A percentile compares a stretch with the other conserved stretches of the same genome.
Conservation (phyloP, 35 echinoderm and acorn worm genomes). For the Lytechinus pictus region DNA sequence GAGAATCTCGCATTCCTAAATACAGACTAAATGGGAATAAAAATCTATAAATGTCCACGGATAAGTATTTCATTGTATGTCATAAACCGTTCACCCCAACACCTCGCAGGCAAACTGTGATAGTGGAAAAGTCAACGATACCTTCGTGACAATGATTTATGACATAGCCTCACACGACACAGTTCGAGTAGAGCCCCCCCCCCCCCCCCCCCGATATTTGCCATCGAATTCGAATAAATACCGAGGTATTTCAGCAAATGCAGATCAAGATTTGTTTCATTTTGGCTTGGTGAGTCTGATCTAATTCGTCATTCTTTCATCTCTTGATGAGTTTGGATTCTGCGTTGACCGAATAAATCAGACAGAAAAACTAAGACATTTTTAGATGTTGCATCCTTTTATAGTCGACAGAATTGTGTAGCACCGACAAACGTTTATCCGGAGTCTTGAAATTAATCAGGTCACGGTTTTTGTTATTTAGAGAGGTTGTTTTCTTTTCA, state of each 20-base stretch:
- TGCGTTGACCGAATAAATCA: not conserved
- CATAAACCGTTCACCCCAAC: not conserved
- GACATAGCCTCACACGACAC: not conserved
- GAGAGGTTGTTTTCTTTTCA: not conserved
- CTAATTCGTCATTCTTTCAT: not conserved
- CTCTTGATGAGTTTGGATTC: not conserved
- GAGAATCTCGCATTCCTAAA: not conserved
- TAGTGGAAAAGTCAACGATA: not conserved
- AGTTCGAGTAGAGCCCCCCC: not conserved
- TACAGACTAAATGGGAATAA: not conserved
- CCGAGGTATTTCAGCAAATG: not conserved
- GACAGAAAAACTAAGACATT: not conserved
- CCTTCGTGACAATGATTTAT: not conserved
- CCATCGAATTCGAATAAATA: not conserved
- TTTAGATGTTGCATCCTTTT: not conserved
- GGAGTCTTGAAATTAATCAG: not conserved
- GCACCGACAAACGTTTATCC: not conserved
- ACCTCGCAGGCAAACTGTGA: not conserved
- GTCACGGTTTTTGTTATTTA: not conserved
- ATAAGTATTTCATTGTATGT: not conserved
- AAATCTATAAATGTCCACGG: not conserved
- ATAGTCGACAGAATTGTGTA: not conserved
- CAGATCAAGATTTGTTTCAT: not conserved
- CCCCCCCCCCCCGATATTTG: not conserved
- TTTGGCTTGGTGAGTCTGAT: not conserved